These are phyloP conservation scores for Trematomus loennbergii DNA, from an alignment of 2,113 vertebrate genomes.

Conservation along the genomic window DNA sequence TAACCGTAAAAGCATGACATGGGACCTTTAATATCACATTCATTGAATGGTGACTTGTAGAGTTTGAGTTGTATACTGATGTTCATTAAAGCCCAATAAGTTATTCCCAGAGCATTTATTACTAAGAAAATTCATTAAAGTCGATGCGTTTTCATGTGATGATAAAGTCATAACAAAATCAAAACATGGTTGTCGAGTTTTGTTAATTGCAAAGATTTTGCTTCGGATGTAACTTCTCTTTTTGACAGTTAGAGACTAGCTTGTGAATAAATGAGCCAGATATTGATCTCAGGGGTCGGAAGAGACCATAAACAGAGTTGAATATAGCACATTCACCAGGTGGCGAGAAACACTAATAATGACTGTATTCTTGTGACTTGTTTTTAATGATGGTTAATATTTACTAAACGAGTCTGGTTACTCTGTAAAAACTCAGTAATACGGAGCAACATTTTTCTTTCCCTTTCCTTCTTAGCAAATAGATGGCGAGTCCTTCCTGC, in stretches of 20 bases:
- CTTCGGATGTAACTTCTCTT: too few species aligned
- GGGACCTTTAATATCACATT: too few species aligned
- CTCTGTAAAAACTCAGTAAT: background rate
- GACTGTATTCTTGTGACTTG: background rate
- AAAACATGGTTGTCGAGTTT: background rate
- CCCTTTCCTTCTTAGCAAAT: slow-evolving; percentile 86
- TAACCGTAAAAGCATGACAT: too few species aligned
- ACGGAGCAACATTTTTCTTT: background rate
- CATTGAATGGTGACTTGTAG: background rate
- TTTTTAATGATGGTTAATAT: background rate
- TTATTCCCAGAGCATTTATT: background rate
- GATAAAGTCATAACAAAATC: background rate
- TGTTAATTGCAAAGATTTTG: too few species aligned
- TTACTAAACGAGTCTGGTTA: background rate
- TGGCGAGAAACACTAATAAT: background rate
- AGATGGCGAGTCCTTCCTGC: slow-evolving; percentile 93
- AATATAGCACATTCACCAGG: background rate
- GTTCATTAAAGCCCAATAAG: background rate
- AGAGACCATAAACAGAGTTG: background rate
- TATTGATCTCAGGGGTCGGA: background rate
- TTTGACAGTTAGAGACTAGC: too few species aligned
- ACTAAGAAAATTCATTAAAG: background rate
- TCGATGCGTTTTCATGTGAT: background rate
- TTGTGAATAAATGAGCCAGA: background rate
- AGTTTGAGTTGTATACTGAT: background rate